Conservation (phyloP, 2,113 vertebrate species). For the Galemys pyrenaicus region DNA sequence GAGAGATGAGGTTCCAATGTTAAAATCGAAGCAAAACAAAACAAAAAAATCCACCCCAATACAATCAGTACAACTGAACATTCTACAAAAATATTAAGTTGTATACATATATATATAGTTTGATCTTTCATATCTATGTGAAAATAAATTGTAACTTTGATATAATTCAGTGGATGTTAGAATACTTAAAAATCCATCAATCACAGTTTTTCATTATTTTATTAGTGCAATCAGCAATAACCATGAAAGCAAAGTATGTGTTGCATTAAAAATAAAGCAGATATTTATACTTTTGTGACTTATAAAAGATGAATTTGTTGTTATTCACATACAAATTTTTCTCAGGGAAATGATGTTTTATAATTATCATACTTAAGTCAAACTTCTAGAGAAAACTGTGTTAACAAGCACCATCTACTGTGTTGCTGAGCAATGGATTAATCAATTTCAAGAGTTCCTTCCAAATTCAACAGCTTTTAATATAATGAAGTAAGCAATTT, state of each 20-base stretch:
- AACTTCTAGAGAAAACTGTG: constrained; percentile 14
- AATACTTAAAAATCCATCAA: constrained; percentile 41
- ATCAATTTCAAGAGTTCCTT: constrained; percentile 14
- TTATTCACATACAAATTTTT: constrained; percentile 33
- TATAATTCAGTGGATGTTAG: background rate
- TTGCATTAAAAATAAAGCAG: background rate
- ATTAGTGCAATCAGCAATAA: background rate
- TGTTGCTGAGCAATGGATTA: background rate
- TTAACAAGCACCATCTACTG: background rate
- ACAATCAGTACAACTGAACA: constrained; percentile 34
- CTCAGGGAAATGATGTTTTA: background rate
- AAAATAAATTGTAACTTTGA: constrained; percentile 28
- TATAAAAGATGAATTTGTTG: background rate
- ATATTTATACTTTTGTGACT: background rate
- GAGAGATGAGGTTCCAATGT: background rate
- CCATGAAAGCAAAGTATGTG: constrained; percentile 15
- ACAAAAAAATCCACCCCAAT: background rate
- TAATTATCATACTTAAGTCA: background rate
- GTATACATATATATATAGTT: background rate
- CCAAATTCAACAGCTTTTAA: constrained; percentile 5
- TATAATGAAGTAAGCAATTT: constrained; percentile 14
- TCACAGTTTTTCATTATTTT: background rate
- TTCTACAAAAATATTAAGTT: constrained; percentile 11
- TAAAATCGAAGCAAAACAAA: no score
- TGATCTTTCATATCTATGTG: background rate